Evolutionary conservation across 2,888 invertebrate genomes (phyloP), one percentile per base, ranked within the genome.

Genomic region (Dioctria linearis): DNA sequence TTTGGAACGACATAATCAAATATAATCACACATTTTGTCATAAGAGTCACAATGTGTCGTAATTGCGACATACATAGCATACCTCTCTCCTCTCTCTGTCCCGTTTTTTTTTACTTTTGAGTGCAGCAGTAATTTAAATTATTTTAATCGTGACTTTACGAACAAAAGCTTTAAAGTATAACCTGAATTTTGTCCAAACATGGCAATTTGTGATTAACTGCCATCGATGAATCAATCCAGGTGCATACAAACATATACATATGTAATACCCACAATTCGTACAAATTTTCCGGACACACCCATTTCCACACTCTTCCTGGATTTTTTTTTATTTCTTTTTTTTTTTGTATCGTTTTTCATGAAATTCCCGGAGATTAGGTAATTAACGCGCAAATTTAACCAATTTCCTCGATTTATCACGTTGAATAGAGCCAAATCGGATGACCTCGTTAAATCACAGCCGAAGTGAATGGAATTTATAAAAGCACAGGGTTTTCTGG

Each of bases 311-410:
- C 9, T n/a, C 8, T 11, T 54, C 54, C 8, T 4, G 4, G 11
- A 54, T 0, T 11, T 11, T 54, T 54, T 54, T 2, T 25, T 25
- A 25, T 25, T 25, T 25, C 25, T 25, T 25, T 25, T 25, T 25
- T 25, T 25, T 25, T 25, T 25, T 25, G 25, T 25, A 25, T 51
- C 69, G 51, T 67, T 43, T 63, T 9, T 11, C 37, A 49, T 39
- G 69, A 11, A n/a, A 39, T 49, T 61, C 37, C 69, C 37, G 40
- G 69, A 54, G 69, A 51, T 69, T 69, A 51, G 69, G 39, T 37
- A 51, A 69, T 69, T 69, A 69, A 69, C 69, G 51, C 49, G 39
- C 51, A 69, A 69, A 69, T 69, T 69, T 69, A 69, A 54, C 69
- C 69, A 51, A 69, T 69, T 69, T 51, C 39, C 51, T 25, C 11